Evolutionary conservation across 2,113 vertebrate species (phyloP), one percentile per base, ranked within the genome.

Genomic region (Gobiocypris rarus): DNA sequence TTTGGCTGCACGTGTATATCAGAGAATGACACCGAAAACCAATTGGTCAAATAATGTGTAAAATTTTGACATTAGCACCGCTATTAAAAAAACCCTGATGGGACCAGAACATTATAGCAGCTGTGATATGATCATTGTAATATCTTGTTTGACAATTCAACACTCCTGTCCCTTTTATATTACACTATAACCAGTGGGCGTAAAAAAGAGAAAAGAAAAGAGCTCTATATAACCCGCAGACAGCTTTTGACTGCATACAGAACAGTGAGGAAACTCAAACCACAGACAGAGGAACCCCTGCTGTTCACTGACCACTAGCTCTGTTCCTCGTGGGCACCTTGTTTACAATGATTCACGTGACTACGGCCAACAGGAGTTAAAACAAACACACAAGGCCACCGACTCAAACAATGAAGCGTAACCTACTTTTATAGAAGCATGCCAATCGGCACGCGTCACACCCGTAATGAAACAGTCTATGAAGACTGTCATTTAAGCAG

Each of bases 401-500:
- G n/a, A 74, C 54, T 31, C 26, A 24, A 65, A 84, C 71, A 17
- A 65, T 70, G 50, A 41, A 52, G 48, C 52, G 22, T 70, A 48
- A 48, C 78, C 50, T 82, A 76, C 76, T 19, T 78, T 10, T 6
- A 86, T 43, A 78, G 61, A 79, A 80, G 79, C 45, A 63, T 75
- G 26, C 28, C 28, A 54, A 5, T 38, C 50, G 17, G 28, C 31
- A 14, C 52, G 34, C 38, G 61, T 78, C n/a, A 61, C n/a, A 50
- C 17, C 13, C 14, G 5, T 26, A 7, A 41, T 59, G 11, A 43
- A 28, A 61, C 31, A 38, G 54, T 28, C 26, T 28, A 52, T 52
- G 10, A 48, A 9, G 43, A 50, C 2, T 45, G 26, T 45, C 22
- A 43, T 77, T 43, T 9, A 41, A 77, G 43, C 24, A 11, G 77